These are phyloP conservation scores for Podilymbus podiceps DNA, from an alignment of 2,113 vertebrate species.

Conservation along the genomic window DNA sequence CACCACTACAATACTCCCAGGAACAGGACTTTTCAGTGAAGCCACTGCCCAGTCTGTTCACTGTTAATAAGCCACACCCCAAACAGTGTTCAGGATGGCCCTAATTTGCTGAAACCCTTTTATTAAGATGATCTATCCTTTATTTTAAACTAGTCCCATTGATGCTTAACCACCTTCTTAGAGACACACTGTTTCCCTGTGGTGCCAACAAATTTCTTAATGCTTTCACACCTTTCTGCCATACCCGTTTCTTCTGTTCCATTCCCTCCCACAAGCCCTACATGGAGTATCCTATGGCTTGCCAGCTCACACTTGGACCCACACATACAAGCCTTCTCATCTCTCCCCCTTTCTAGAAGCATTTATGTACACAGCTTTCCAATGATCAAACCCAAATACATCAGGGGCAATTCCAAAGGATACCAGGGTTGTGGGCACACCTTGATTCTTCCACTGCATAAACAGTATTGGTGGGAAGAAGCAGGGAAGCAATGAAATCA, in stretches of 20 bases:
- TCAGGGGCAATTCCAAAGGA: not conserved
- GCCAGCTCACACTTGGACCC: not conserved
- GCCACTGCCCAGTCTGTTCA: not conserved
- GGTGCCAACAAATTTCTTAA: not conserved
- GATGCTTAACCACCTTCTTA: not conserved
- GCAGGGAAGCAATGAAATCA: not conserved
- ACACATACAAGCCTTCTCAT: not conserved
- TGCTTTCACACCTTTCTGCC: not conserved
- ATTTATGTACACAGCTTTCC: not conserved
- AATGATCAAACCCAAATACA: not conserved
- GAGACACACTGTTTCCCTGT: not conserved
- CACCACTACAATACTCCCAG: not conserved
- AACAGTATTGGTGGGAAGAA: not conserved
- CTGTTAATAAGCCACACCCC: not conserved
- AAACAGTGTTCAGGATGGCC: not conserved
- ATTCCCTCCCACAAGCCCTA: not conserved
- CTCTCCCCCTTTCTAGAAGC: not conserved
- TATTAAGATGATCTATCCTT: not conserved
- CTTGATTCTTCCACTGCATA: not conserved
- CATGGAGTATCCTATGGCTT: not conserved
- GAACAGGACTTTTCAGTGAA: not conserved
- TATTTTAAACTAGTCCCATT: not conserved
- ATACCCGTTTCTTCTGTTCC: not conserved
- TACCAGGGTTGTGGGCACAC: not conserved
- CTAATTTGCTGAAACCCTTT: not conserved